Conservation (phyloP, 2,888 invertebrate genomes). For the Acanthosepion esculentum region DNA sequence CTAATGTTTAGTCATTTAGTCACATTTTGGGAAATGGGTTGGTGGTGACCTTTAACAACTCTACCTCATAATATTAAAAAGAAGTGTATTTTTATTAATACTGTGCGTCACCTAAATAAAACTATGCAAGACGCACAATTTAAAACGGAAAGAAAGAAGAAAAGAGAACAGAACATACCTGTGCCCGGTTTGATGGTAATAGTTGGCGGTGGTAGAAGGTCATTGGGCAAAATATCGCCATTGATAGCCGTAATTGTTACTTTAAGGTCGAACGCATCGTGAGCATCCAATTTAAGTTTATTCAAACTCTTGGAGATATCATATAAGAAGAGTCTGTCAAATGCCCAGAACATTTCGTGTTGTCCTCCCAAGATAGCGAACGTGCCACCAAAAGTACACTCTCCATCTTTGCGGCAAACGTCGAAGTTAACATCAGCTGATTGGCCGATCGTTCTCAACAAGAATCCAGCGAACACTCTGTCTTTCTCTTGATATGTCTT, state of each 20-base stretch:
- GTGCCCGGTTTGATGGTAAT: conserved; percentile 52
- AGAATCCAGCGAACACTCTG: conserved; percentile 51
- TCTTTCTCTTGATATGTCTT: conserved; percentile 49
- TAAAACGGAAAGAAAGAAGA: no score
- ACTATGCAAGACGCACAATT: no score
- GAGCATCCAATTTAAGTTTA: conserved; percentile 51
- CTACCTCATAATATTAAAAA: no score
- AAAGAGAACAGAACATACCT: background rate
- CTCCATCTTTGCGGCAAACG: conserved; percentile 36
- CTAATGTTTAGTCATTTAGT: no score
- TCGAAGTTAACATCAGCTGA: conserved; percentile 50
- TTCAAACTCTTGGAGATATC: conserved; percentile 52
- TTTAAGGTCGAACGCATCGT: conserved; percentile 52
- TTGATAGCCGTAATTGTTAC: conserved; percentile 51
- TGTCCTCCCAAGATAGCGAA: conserved; percentile 50
- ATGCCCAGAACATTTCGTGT: conserved; percentile 52
- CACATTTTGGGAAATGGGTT: no score
- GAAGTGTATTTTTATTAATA: no score
- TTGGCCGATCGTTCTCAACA: conserved; percentile 42
- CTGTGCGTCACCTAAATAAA: no score
- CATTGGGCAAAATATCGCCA: conserved; percentile 50
- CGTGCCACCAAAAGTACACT: conserved; percentile 48
- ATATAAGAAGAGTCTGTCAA: conserved; percentile 51
- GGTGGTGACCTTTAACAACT: no score
- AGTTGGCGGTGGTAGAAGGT: conserved; percentile 51